phyloP scores from a whole-genome alignment of 2,797 vertebrate genomes.

The Borostomias antarcticus region DNA sequence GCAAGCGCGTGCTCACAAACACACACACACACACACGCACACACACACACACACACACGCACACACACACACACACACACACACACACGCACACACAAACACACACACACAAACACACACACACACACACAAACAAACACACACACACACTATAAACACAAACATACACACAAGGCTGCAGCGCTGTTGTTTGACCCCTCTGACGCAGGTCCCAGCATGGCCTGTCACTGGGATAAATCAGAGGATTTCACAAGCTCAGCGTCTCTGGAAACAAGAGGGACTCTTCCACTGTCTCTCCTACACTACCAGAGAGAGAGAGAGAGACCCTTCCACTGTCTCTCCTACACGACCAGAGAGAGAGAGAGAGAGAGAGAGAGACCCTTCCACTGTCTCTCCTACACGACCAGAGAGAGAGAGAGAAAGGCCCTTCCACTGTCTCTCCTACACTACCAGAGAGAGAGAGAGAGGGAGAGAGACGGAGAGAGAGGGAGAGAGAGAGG shows the following conservation, averaged over 20 bases:
- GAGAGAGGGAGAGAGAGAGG: too few species aligned
- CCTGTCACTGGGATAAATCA: constrained; percentile 58
- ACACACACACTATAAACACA: too few species aligned
- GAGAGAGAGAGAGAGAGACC: too few species aligned
- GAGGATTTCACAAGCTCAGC: constrained; percentile 50
- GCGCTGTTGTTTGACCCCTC: constrained; percentile 16
- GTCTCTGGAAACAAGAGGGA: constrained; percentile 54
- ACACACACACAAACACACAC: too few species aligned
- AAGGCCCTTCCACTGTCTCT: constrained; percentile 55
- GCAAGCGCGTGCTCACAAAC: constrained; percentile 7
- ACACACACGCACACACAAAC: neutral
- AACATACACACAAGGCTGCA: too few species aligned
- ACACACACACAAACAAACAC: too few species aligned
- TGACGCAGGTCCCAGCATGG: constrained; percentile 24
- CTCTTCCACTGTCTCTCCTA: constrained; percentile 47
- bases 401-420: constrained; percentile 11
- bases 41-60: neutral
- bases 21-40: constrained; percentile 12
- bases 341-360: too few species aligned
- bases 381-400: too few species aligned
- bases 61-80: neutral
- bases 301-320: neutral
- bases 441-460: neutral
- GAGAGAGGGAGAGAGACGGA: too few species aligned
- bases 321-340: too few species aligned